phyloP scores from a whole-genome alignment of 2,888 invertebrate genomes.

The Melanophora roralis region DNA sequence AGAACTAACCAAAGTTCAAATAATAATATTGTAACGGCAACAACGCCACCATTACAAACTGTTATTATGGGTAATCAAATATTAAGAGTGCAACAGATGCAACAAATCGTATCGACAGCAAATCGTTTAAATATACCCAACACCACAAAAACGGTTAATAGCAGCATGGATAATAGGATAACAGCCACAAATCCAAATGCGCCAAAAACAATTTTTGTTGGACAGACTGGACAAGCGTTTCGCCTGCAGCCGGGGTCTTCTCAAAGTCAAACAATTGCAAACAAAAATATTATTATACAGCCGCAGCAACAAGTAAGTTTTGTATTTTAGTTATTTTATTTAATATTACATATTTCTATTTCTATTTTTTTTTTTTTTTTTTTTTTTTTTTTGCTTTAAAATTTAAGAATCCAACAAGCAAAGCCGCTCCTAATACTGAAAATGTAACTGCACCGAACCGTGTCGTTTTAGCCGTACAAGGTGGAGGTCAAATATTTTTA shows the following conservation, averaged over 20 bases:
- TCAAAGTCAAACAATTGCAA: constrained; percentile 41
- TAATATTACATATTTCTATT: neutral
- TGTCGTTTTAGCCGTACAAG: constrained; percentile 79
- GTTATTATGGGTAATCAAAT: constrained; percentile 77
- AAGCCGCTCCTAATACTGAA: constrained; percentile 63
- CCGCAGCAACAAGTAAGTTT: constrained; percentile 59
- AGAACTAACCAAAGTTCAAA: constrained; percentile 31
- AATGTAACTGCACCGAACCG: constrained; percentile 71
- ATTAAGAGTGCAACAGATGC: constrained; percentile 72
- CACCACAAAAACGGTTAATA: constrained; percentile 49
- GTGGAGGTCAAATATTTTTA: constrained; percentile 80
- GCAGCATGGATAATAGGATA: constrained; percentile 53
- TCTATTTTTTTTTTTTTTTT: too few species aligned
- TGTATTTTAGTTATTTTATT: neutral
- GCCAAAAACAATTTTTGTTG: constrained; percentile 56
- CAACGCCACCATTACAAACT: constrained; percentile 71
- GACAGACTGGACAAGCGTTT: constrained; percentile 48
- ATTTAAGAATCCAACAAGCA: constrained; percentile 28
- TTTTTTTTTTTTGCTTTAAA: too few species aligned
- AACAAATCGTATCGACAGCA: constrained; percentile 56
- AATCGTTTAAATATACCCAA: constrained; percentile 49
- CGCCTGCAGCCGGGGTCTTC: constrained; percentile 57
- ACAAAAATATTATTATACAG: constrained; percentile 56
- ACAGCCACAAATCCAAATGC: constrained; percentile 25
- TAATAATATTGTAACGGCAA: constrained; percentile 37